Evolutionary conservation across 2,888 invertebrate species (phyloP), one percentile per base, ranked within the genome.

Genomic region (Tetramorium bicarinatum): DNA sequence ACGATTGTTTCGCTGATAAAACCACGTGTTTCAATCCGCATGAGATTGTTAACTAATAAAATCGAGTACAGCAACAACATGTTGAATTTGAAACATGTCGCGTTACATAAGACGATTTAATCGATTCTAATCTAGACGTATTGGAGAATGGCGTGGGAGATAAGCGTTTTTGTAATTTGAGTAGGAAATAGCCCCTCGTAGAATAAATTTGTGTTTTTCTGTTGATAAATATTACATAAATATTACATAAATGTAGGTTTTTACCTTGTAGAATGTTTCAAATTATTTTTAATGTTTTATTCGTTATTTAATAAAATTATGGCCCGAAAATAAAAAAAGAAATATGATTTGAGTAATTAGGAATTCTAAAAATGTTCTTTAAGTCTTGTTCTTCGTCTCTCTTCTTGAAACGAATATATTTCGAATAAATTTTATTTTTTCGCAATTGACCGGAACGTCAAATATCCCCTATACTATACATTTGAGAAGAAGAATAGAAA

Each of bases 41-140:
- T 18, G 29, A 59, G 18, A 59, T 44, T 74, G 8, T 64, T 34
- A 29, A 74, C 8, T 44, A 38, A n/a, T 66, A 66, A 66, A 76
- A 25, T 4, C 21, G 15, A 4, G 21, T 62, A n/a, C 21, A 15
- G 34, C 29, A 72, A 56, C 62, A 41, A 62, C 41, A 25, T 9
- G 13, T 18, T 47, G 29, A 67, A 79, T 71, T 74, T 4, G 74
- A 79, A 56, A 56, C 29, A n/a, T 67, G 18, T 76, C 44, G 15
- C n/a, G 21, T 79, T 79, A 74, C 74, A 29, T 72, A 44, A 74
- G 34, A 74, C 18, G 41, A 79, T 71, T 56, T 74, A 71, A 74
- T 64, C 64, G 38, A 76, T 29, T 4, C 41, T 74, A 59, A 44
- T 76, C 49, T 38, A 76, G 49, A 76, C 64, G 11, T 76, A 64